Percentiles rank a stretch among this genome's conserved stretches.
These are phyloP conservation scores for Ophion ventricosus DNA, from an alignment of 2,888 invertebrate genomes.

Conservation along the genomic window DNA sequence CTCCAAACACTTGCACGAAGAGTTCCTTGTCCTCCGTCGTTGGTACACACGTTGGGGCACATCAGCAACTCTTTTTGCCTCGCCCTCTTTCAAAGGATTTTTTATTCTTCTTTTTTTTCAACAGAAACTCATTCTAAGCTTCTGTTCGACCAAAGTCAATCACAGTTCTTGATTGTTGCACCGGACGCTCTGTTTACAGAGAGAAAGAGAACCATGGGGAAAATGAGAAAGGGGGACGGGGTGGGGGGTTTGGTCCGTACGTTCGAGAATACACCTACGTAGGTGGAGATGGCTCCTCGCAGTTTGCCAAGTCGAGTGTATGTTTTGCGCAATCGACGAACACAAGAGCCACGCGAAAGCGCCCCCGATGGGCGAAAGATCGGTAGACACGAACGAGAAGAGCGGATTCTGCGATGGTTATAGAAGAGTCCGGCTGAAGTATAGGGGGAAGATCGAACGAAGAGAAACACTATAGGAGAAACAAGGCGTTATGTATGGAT, in stretches of 20 bases:
- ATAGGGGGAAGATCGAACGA: conserved; percentile 43
- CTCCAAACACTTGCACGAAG: background rate
- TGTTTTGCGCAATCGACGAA: conserved; percentile 60
- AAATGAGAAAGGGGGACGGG: conserved; percentile 28
- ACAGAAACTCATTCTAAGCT: conserved; percentile 52
- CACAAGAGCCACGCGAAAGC: conserved; percentile 46
- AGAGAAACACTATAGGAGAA: conserved; percentile 45
- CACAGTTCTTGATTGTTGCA: conserved; percentile 77
- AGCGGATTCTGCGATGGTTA: conserved; percentile 34
- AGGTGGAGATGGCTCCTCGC: conserved; percentile 44
- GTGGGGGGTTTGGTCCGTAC: conserved; percentile 3
- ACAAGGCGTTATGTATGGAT: conserved; percentile 42
- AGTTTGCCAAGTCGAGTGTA: conserved; percentile 65
- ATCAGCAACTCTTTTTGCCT: background rate
- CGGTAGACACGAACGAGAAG: conserved; percentile 31
- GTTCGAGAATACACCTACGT: conserved; percentile 35
- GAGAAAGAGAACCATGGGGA: conserved; percentile 57
- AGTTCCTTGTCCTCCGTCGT: background rate
- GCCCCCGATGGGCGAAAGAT: conserved; percentile 34
- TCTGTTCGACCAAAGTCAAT: conserved; percentile 74
- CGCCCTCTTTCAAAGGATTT: conserved; percentile 3
- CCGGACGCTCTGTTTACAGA: conserved; percentile 75
- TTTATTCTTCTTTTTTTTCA: conserved; percentile 12
- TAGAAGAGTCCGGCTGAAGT: conserved; percentile 16
- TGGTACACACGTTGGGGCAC: background rate